Conservation (phyloP, 2,113 vertebrate species). For the Pterocles burchelli region DNA sequence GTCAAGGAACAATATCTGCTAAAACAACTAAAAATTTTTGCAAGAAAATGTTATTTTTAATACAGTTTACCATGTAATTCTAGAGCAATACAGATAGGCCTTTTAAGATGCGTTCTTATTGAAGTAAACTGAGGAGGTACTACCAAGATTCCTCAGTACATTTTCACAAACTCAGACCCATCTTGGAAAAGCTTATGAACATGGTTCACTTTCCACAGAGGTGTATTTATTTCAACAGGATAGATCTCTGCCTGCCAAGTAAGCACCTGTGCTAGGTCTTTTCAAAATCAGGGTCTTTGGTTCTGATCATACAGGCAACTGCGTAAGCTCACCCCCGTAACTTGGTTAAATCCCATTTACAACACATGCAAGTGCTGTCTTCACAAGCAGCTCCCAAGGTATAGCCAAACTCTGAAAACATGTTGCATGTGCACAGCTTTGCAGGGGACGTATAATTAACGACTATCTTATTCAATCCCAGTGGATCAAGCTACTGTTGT, state of each 20-base stretch:
- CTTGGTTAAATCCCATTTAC: not conserved
- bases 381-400: not conserved
- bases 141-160: not conserved
- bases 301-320: not conserved
- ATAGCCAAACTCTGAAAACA: not conserved
- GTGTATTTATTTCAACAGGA: not conserved
- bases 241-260: not conserved
- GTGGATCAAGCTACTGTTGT: not conserved
- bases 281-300: not conserved
- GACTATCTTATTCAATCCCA: not conserved
- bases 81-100: not conserved
- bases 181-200: not conserved
- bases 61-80: not conserved
- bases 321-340: not conserved
- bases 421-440: not conserved
- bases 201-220: not conserved
- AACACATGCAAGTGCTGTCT: not conserved
- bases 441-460: not conserved
- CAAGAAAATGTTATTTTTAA: conserved; percentile 41
- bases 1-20: conserved; percentile 35
- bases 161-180: not conserved
- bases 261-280: not conserved
- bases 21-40: conserved; percentile 20
- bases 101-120: not conserved
- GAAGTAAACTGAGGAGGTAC: not conserved